Conservation (phyloP, 2,113 vertebrate species). For the Chitala chitala region DNA sequence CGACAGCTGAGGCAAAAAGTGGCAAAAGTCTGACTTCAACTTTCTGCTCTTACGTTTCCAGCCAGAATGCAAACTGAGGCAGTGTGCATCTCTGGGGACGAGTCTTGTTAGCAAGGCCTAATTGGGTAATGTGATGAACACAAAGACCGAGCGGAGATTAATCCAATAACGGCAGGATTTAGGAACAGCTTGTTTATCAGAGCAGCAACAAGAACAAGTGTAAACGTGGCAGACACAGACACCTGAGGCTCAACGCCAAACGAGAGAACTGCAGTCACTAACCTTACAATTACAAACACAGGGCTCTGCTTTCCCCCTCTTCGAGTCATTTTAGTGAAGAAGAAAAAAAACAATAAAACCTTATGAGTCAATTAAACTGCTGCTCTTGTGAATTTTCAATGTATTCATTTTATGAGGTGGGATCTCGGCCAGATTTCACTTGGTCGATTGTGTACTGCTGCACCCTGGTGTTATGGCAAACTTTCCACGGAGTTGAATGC, state of each 20-base stretch:
- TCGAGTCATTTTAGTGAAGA: constrained; percentile 16
- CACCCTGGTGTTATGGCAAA: background rate
- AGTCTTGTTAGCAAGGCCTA: constrained; percentile 4
- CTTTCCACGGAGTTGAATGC: too few relatives aligned
- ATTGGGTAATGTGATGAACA: constrained; percentile 1
- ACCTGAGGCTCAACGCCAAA: constrained; percentile 8
- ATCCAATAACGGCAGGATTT: background rate
- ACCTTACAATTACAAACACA: constrained; percentile 15
- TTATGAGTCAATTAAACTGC: background rate
- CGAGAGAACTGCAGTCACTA: too few relatives aligned
- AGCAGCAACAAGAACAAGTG: background rate
- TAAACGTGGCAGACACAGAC: background rate
- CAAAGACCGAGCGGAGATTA: background rate
- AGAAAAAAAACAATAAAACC: background rate
- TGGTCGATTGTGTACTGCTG: background rate
- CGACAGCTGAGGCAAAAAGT: background rate
- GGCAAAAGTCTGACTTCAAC: background rate
- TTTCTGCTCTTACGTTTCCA: background rate
- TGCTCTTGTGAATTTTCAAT: background rate
- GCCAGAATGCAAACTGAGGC: background rate
- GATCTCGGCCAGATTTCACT: background rate
- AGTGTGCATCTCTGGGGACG: background rate
- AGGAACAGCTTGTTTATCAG: background rate
- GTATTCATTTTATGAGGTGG: background rate
- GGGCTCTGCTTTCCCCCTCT: background rate